phyloP scores from a whole-genome alignment of 2,888 invertebrate species.

The Drosophila rubida region DNA sequence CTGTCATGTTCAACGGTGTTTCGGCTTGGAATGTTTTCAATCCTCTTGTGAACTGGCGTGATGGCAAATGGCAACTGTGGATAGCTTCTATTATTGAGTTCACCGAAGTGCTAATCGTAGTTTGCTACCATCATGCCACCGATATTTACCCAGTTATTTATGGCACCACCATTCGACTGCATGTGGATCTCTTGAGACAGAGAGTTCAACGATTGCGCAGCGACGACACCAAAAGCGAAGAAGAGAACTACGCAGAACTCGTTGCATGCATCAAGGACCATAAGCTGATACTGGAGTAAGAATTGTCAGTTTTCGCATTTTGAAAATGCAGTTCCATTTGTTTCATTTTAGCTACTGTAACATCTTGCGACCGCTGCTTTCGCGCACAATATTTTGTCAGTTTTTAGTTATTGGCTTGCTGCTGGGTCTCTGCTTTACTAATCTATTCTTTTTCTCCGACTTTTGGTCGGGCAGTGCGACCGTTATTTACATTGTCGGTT shows the following conservation, averaged over 20 bases:
- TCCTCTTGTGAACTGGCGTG: slow-evolving; percentile 8
- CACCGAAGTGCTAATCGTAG: background rate
- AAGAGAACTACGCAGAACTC: slow-evolving; percentile 3
- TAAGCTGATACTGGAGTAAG: slow-evolving; percentile 2
- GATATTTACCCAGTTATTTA: slow-evolving; percentile 1
- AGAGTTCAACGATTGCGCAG: slow-evolving; percentile 3
- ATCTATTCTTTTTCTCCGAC: slow-evolving; percentile 8
- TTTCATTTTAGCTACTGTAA: background rate
- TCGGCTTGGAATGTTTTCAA: slow-evolving; percentile 2
- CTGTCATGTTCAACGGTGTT: background rate
- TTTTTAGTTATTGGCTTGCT: slow-evolving; percentile 4
- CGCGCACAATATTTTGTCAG: slow-evolving; percentile 2
- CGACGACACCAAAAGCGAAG: background rate
- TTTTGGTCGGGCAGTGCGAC: background rate
- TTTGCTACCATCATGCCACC: background rate
- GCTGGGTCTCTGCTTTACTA: slow-evolving; percentile 1
- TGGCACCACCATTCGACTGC: background rate
- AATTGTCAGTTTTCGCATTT: background rate
- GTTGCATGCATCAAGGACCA: slow-evolving; percentile 8
- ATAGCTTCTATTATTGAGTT: background rate
- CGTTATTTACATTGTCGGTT: background rate
- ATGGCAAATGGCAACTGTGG: background rate
- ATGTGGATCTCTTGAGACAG: background rate
- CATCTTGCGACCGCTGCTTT: slow-evolving; percentile 2
- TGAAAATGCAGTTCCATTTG: background rate